Base-by-base conservation (phyloP, 53 echinoderm and acorn worm species). In the Astropecten irregularis region DNA sequence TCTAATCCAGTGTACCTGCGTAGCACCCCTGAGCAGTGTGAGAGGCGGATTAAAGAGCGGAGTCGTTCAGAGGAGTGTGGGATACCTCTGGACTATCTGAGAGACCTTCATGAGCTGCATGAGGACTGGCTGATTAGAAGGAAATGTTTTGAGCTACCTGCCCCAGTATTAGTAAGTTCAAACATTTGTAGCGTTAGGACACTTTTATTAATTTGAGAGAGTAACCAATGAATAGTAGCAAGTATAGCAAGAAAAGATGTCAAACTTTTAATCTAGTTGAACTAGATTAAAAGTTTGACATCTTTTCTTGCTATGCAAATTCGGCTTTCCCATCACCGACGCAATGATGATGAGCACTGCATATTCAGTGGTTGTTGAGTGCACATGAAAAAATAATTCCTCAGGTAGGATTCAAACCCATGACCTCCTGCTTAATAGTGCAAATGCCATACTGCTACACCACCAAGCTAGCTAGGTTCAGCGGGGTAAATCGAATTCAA, bases 1-100 rank as follows among this genome's bases (percentile, higher is more conserved):
- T n/a, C n/a, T n/a, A n/a, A n/a, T n/a, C 2, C 29, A 96, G 97
- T 96, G 18, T 96, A 96, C 73, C 77, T 96, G 31, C 83, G 88
- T 15, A 89, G 93, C 83, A 56, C 88, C 36, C 97, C 97, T 20
- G 92, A 96, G 73, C 69, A 87, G 31, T 96, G 93, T 73, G 71
- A 86, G 48, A 71, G 49, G 66, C 87, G 90, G 35, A 92, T 96
- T 30, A 54, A 82, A 57, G 82, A 85, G 69, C 85, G 97, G 18
- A 86, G 88, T 64, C 88, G 97, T 9, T 29, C 63, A 23, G 97
- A 96, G 83, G 97, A 96, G 58, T 30, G 34, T 1, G 91, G 93
- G 25, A 93, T 96, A 53, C 84, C 97, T 0, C 33, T 91, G 27
- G 92, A 94, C 34, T 94, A 91, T 77, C 87, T 96, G 15, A 69